Percentiles rank a stretch among this genome's conserved stretches.
phyloP scores from a whole-genome alignment of 2,888 invertebrate species.

The Craniophora ligustri region DNA sequence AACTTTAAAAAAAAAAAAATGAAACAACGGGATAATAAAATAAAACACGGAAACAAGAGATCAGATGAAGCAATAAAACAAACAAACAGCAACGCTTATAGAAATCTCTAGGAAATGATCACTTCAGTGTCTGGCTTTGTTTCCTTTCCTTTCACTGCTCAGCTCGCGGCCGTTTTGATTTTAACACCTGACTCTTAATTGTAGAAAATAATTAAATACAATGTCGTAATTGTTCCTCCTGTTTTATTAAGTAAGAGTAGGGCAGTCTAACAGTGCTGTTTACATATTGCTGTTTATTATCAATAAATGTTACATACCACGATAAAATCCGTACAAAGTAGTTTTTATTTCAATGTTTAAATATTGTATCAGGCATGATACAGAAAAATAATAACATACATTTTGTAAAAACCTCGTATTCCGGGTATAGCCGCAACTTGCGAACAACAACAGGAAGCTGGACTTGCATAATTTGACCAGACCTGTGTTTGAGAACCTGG shows the following conservation, averaged over 20 bases:
- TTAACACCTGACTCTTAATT: conserved; percentile 63
- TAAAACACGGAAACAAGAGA: conserved; percentile 52
- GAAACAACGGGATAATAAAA: conserved; percentile 5
- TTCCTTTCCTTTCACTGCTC: conserved; percentile 72
- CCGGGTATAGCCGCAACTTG: conserved; percentile 17
- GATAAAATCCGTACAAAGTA: no score
- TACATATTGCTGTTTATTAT: no score
- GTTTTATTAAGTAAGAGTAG: no score
- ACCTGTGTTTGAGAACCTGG: conserved; percentile 54
- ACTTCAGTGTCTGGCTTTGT: conserved; percentile 59
- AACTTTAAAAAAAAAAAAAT: no score
- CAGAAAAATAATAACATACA: conserved; percentile 13
- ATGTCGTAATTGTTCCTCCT: conserved; percentile 3
- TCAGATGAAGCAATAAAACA: conserved; percentile 55
- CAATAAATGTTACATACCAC: no score
- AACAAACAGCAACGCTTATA: conserved; percentile 59
- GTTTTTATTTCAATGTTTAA: no score
- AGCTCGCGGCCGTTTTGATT: conserved; percentile 64
- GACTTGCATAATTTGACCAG: conserved; percentile 54
- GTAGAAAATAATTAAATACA: conserved; percentile 10
- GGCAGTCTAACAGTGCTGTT: no score
- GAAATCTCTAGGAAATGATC: conserved; percentile 76
- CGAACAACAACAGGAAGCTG: conserved; percentile 60
- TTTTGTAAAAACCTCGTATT: conserved; percentile 24
- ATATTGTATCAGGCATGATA: background rate